A percentile compares a stretch with the other conserved stretches of the same genome.
Conservation (phyloP, 1,140 invertebrate species). For the Tribolium castaneum region DNA sequence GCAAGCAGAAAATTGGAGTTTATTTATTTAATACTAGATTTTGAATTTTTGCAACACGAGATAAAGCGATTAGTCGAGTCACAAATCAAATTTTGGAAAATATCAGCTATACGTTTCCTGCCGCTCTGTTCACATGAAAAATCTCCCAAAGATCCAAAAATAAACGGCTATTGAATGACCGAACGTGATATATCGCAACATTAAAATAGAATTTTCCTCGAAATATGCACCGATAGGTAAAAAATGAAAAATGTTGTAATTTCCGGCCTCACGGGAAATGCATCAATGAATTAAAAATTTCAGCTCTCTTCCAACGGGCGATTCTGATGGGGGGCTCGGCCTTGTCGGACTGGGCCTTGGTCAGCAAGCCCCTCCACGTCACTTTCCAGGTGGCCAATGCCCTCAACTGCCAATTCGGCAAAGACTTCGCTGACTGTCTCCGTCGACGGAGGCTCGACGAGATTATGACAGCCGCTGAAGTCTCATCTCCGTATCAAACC, state of each 20-base stretch:
- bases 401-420: slow-evolving; percentile 77
- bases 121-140: neutral
- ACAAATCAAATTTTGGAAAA: neutral
- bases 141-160: neutral
- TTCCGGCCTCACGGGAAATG: neutral
- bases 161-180: slow-evolving; percentile 9
- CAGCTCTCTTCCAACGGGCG: slow-evolving; percentile 89
- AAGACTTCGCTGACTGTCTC: slow-evolving; percentile 72
- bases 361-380: slow-evolving; percentile 80
- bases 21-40: too few relatives aligned
- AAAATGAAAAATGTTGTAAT: slow-evolving; percentile 12
- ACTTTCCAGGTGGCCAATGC: slow-evolving; percentile 84
- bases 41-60: neutral
- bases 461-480: slow-evolving; percentile 75
- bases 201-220: neutral
- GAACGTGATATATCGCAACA: neutral
- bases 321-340: slow-evolving; percentile 96
- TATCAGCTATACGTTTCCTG: neutral
- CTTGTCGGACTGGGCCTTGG: slow-evolving; percentile 88
- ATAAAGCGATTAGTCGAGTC: neutral
- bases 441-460: slow-evolving; percentile 73
- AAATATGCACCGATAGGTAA: neutral
- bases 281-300: neutral
- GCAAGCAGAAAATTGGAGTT: neutral
- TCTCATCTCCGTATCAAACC: slow-evolving; percentile 74